A percentile compares a stretch with the other conserved stretches of the same genome.
Conservation (phyloP, 1,140 invertebrate genomes). For the Ditylenchus dipsaci region DNA sequence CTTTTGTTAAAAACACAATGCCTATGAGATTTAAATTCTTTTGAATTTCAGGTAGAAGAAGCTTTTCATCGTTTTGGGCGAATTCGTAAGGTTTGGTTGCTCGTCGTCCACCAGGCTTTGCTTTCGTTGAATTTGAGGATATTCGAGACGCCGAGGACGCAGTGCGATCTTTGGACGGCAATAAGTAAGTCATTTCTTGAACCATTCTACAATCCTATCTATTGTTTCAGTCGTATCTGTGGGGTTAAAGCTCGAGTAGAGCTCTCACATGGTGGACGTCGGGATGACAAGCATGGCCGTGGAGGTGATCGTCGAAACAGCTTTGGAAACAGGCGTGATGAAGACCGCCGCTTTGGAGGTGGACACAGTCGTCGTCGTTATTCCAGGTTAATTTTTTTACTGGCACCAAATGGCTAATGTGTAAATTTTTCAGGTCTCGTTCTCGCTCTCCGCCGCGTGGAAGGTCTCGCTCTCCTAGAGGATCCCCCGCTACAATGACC, state of each 20-base stretch:
- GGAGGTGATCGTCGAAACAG: slow-evolving; percentile 19
- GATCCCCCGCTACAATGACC: no score
- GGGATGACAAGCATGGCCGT: slow-evolving; percentile 38
- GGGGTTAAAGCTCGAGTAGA: slow-evolving; percentile 56
- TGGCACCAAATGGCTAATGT: no score
- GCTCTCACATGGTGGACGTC: slow-evolving; percentile 44
- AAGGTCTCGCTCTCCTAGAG: no score
- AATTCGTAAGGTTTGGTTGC: slow-evolving; percentile 90
- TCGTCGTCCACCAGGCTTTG: slow-evolving; percentile 84
- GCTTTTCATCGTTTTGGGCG: slow-evolving; percentile 89
- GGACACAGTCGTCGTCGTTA: slow-evolving; percentile 1
- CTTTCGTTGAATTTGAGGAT: slow-evolving; percentile 93
- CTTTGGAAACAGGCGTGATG: slow-evolving; percentile 27
- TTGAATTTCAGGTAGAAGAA: slow-evolving; percentile 72
- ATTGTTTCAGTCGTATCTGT: slow-evolving; percentile 51
- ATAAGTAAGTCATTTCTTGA: slow-evolving; percentile 34
- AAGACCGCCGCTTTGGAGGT: background rate
- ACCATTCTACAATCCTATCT: slow-evolving; percentile 2
- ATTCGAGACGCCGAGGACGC: slow-evolving; percentile 87
- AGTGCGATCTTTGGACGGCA: slow-evolving; percentile 80
- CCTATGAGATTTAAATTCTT: background rate
- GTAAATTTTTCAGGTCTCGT: no score
- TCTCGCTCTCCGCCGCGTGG: no score
- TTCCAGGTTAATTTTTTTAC: slow-evolving; percentile 6
- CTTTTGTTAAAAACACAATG: background rate